Conservation (phyloP, 2,113 vertebrate species). For the Motacilla alba region DNA sequence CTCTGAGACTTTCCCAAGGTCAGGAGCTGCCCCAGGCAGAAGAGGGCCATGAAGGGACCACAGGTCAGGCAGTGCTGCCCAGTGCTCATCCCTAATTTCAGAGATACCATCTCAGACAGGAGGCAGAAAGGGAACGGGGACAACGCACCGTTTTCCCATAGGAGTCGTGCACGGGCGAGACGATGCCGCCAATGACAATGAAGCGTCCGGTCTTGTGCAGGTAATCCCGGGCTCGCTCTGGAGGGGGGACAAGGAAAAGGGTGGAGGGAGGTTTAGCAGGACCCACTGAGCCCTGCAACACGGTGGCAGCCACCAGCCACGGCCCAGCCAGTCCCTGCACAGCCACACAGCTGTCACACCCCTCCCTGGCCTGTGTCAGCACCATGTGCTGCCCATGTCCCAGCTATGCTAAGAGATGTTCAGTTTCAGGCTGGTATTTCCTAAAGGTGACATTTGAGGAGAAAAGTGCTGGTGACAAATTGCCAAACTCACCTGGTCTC, state of each 20-base stretch:
- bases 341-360: accelerated
- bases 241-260: neutral
- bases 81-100: neutral
- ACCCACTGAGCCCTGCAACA: accelerated
- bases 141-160: constrained; percentile 90
- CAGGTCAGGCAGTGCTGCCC: neutral
- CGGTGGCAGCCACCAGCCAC: accelerated
- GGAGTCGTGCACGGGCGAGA: constrained; percentile 96
- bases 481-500: neutral
- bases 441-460: neutral
- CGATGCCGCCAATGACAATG: constrained; percentile 97
- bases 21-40: neutral
- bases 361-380: neutral
- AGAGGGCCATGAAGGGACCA: neutral
- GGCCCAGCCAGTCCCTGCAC: too few relatives aligned
- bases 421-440: neutral
- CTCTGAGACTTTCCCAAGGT: neutral
- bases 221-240: constrained; percentile 94
- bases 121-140: neutral
- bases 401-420: too few relatives aligned
- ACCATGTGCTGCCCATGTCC: accelerated
- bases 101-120: accelerated
- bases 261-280: neutral
- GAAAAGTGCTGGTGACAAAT: neutral
- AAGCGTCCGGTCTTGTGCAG: constrained; percentile 93